phyloP scores from a whole-genome alignment of 2,113 vertebrate genomes.

The Lepus americanus region DNA sequence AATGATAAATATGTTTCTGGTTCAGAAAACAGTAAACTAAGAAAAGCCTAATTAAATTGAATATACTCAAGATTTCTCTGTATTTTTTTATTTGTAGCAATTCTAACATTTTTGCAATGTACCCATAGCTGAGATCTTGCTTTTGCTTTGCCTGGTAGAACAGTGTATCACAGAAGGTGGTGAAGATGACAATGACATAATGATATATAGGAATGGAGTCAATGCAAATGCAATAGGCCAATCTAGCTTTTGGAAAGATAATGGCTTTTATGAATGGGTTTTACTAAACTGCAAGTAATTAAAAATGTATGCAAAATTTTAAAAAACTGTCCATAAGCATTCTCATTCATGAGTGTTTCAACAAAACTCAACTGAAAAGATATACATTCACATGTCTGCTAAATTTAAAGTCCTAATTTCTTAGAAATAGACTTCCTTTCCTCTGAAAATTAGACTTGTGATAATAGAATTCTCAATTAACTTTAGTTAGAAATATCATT shows the following conservation, averaged over 20 bases:
- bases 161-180: not conserved
- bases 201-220: constrained; percentile 59
- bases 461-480: constrained; percentile 4
- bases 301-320: constrained; percentile 57
- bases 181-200: constrained; percentile 58
- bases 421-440: constrained; percentile 49
- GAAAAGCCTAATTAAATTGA: not conserved
- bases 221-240: constrained; percentile 31
- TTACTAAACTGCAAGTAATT: constrained; percentile 17
- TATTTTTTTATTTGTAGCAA: constrained; percentile 29
- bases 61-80: not conserved
- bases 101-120: not conserved
- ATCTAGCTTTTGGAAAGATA: constrained; percentile 57
- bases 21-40: constrained; percentile 57
- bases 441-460: constrained; percentile 35
- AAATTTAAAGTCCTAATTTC: constrained; percentile 13
- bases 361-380: constrained; percentile 54
- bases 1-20: constrained; percentile 29
- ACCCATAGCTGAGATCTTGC: not conserved
- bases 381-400: not conserved
- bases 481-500: not conserved
- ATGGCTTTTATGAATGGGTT: constrained; percentile 44
- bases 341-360: constrained; percentile 16
- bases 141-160: not conserved
- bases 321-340: constrained; percentile 52